phyloP scores from a whole-genome alignment of 2,888 invertebrate genomes.

The Cecidostiba fungosa region DNA sequence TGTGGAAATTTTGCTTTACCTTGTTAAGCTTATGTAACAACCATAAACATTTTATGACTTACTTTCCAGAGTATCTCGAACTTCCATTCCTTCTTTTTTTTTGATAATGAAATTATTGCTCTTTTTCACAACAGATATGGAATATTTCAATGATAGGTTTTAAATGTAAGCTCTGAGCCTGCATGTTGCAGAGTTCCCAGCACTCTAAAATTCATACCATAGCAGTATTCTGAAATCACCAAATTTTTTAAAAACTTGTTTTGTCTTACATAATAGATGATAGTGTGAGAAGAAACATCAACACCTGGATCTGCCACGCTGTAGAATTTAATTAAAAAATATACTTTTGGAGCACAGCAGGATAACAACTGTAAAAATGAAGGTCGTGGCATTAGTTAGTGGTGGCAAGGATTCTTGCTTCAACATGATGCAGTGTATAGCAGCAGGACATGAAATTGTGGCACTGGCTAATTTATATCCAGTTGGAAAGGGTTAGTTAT shows the following conservation, averaged over 20 bases:
- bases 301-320: conserved; percentile 32
- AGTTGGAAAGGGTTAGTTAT: conserved; percentile 87
- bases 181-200: not conserved
- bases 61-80: not conserved
- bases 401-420: conserved; percentile 99
- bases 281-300: conserved; percentile 68
- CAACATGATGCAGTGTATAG: conserved; percentile 98
- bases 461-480: conserved; percentile 98
- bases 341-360: conserved; percentile 33
- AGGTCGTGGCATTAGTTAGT: conserved; percentile 94
- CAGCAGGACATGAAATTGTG: conserved; percentile 96
- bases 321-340: conserved; percentile 45
- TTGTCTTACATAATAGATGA: conserved; percentile 72
- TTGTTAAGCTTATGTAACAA: conserved; percentile 48
- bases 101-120: not conserved
- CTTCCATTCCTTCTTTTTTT: not conserved
- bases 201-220: not conserved
- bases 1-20: not conserved
- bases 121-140: not conserved
- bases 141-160: not conserved
- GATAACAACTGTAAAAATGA: conserved; percentile 82
- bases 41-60: conserved; percentile 42
- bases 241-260: conserved; percentile 24
- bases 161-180: not conserved
- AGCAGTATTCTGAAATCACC: not conserved